Base-by-base conservation (phyloP, 2,113 vertebrate species). In the Tachycineta bicolor region DNA sequence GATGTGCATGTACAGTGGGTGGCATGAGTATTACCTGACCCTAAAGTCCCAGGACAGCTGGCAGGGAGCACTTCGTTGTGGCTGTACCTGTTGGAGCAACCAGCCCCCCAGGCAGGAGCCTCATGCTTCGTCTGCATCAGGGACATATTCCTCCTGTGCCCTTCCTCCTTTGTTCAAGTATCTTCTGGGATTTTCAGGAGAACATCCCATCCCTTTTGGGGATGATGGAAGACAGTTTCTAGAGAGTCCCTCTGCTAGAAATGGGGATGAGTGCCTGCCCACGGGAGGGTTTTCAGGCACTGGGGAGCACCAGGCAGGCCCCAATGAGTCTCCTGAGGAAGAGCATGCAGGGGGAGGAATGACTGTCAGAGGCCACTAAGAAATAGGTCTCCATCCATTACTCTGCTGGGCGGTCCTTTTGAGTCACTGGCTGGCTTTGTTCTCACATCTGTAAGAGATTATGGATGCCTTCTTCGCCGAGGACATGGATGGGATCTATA, bases 391-490 rank as follows among this genome's bases (percentile, higher is more conserved):
- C 52, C 69, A 95, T 96, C 93, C 89, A 83, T 93, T 94, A 83
- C 80, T 62, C 34, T 70, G 82, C 68, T 46, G 77, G 93, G 93
- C 93, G 33, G 92, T 56, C 74, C 91, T 89, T 86, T 74, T 0
- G 34, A 95, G 94, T 97, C 91, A 83, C 90, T 93, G 94, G n/a
- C 93, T 93, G 95, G 92, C 96, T 97, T 97, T 96, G 97, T 97
- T 97, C 93, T 96, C 60, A 1, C 97, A 97, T 97, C 97, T 97
- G 97, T 65, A 97, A 97, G 94, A 96, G 93, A 97, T 97, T 97
- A 97, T 0, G 1, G 91, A 92, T 87, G 92, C 89, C 74, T 94
- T 95, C 65, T 74, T 77, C 6, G 22, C 44, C 0, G 52, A 94
- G 89, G 95, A 96, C 92, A 85, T 81, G 90, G 92, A 92, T 0